Percentiles rank a stretch among this genome's conserved stretches.
These are phyloP conservation scores for Hirtodrosophila cameraria DNA, from an alignment of 2,888 invertebrate species.

Conservation along the genomic window DNA sequence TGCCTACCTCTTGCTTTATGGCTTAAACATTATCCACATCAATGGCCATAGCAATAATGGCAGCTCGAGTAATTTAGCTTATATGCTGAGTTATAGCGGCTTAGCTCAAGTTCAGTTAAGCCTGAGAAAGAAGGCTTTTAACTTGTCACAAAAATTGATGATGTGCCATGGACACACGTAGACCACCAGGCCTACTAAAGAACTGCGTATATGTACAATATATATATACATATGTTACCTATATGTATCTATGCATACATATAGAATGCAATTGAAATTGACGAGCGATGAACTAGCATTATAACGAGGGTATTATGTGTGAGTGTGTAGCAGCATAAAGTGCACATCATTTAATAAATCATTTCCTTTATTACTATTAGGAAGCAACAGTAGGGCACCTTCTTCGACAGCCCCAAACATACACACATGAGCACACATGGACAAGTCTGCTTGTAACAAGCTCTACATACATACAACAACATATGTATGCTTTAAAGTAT, in stretches of 20 bases:
- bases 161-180: slow-evolving; percentile 49
- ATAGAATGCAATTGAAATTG: neutral
- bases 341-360: slow-evolving; percentile 73
- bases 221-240: too few species aligned
- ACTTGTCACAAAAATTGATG: slow-evolving; percentile 60
- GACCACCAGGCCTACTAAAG: slow-evolving; percentile 1
- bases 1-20: slow-evolving; percentile 27
- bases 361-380: slow-evolving; percentile 66
- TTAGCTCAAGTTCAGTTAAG: slow-evolving; percentile 38
- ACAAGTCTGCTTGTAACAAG: neutral
- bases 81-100: slow-evolving; percentile 64
- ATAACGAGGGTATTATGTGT: slow-evolving; percentile 13
- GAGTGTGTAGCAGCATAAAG: slow-evolving; percentile 48
- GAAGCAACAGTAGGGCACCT: slow-evolving; percentile 8
- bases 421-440: neutral
- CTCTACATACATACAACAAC: too few species aligned
- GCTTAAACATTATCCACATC: neutral
- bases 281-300: neutral
- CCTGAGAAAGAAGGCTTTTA: slow-evolving; percentile 21
- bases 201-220: neutral
- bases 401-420: slow-evolving; percentile 4
- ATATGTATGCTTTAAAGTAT: neutral
- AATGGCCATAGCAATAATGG: slow-evolving; percentile 6
- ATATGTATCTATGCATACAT: too few species aligned
- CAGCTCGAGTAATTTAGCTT: slow-evolving; percentile 44